Evolutionary conservation across 1,140 invertebrate species (phyloP).

Genomic region (Drosophila sproati): DNA sequence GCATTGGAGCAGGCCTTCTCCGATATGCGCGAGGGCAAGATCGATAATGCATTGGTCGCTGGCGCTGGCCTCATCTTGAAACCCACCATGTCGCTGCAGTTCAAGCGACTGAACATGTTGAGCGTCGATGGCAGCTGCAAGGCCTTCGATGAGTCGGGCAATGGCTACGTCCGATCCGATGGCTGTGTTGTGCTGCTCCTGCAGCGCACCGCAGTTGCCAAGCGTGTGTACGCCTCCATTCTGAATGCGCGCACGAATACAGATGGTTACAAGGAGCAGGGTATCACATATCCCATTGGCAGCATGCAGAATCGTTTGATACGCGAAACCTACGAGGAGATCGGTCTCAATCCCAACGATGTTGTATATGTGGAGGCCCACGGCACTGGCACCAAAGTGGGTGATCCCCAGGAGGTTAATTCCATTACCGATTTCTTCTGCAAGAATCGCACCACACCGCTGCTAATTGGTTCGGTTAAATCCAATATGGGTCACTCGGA

Average conservation of each 20-base stretch:
- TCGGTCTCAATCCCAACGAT: constrained; percentile 91
- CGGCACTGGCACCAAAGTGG: constrained; percentile 97
- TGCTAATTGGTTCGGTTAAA: constrained; percentile 97
- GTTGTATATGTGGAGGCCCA: constrained; percentile 97
- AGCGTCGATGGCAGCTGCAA: constrained; percentile 95
- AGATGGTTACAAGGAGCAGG: constrained; percentile 94
- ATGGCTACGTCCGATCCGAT: constrained; percentile 97
- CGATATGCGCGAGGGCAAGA: constrained; percentile 93
- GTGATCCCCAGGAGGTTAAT: constrained; percentile 98
- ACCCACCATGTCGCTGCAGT: constrained; percentile 95
- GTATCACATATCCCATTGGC: constrained; percentile 96
- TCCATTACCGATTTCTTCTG: constrained; percentile 97
- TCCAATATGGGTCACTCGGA: constrained; percentile 99
- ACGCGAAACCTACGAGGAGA: constrained; percentile 93
- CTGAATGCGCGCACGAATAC: constrained; percentile 94
- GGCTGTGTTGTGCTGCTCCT: constrained; percentile 92
- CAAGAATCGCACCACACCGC: constrained; percentile 90
- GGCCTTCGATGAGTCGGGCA: constrained; percentile 95
- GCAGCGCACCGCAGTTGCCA: constrained; percentile 91
- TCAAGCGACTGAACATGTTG: constrained; percentile 96
- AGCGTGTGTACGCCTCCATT: constrained; percentile 93
- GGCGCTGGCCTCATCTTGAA: constrained; percentile 94
- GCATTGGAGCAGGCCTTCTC: constrained; percentile 94
- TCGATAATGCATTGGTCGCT: constrained; percentile 96
- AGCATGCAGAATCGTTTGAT: constrained; percentile 94